Base-by-base conservation (phyloP, 2,797 vertebrate species). In the Chromis chromis region DNA sequence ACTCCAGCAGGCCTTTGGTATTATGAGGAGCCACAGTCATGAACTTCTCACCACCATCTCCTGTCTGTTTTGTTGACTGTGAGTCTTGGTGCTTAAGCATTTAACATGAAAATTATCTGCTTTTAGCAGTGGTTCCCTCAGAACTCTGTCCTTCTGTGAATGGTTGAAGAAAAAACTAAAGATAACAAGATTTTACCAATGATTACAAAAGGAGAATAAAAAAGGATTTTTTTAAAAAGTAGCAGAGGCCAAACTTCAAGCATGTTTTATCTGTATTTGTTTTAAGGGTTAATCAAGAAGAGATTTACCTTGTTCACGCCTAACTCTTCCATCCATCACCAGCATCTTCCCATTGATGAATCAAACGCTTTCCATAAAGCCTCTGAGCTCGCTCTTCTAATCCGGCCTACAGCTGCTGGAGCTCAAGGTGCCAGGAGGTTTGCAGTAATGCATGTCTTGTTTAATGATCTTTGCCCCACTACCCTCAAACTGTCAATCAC, bases 401-500 rank as follows among this genome's bases (percentile, higher is more conserved):
- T 89, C 89, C 82, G 0, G 25, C 55, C 73, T 74, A 16, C 87
- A 89, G 82, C 88, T 85, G 84, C 72, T 65, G 52, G 14, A 69
- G 88, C 83, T 83, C 78, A 77, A 56, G 70, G 74, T 80, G 79
- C 80, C 70, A 83, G 72, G 33, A 86, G 78, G 68, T 79, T 78
- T 56, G 57, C 39, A 69, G 70, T 82, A 84, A 73, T 75, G 63
- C 74, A 11, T 14, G 74, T 74, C 65, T 74, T 17, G 62, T 71
- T 80, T 83, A 81, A 83, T 68, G 81, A 86, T 86, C 89, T 83
- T 68, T 88, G 89, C 28, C 86, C 88, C 82, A 91, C 81, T 92
- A 70, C 67, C 88, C 92, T 87, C 83, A 86, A 91, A 83, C 90
- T 89, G 91, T 90, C 91, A 91, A 48, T 90, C 90, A 87, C 3